Percentiles rank a stretch among this genome's conserved stretches.
phyloP scores from a whole-genome alignment of 2,888 invertebrate genomes.

The Bombyx huttoni region DNA sequence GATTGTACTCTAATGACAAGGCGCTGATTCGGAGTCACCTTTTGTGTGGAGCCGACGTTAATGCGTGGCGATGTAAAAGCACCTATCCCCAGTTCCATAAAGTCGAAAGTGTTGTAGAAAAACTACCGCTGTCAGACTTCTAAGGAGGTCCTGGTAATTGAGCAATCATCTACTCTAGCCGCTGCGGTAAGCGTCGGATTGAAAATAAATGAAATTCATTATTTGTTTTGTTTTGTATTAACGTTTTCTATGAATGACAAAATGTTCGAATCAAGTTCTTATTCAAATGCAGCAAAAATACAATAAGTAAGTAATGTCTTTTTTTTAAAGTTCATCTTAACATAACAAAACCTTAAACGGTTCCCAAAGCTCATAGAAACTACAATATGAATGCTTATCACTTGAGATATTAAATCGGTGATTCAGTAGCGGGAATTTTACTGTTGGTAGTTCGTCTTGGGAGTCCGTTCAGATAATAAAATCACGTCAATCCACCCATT shows the following conservation, averaged over 20 bases:
- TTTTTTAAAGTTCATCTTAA: too few relatives aligned
- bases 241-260: not conserved
- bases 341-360: too few relatives aligned
- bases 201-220: slow-evolving; percentile 61
- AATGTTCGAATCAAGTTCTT: not conserved
- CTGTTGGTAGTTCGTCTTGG: too few relatives aligned
- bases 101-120: slow-evolving; percentile 42
- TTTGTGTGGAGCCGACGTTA: slow-evolving; percentile 61
- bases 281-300: not conserved
- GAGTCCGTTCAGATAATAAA: too few relatives aligned
- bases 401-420: too few relatives aligned
- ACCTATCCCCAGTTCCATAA: slow-evolving; percentile 42
- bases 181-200: slow-evolving; percentile 64
- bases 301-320: not conserved
- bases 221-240: slow-evolving; percentile 46
- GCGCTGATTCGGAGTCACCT: slow-evolving; percentile 59
- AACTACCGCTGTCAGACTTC: slow-evolving; percentile 47
- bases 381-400: too few relatives aligned
- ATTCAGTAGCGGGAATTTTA: too few relatives aligned
- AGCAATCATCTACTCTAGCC: slow-evolving; percentile 70
- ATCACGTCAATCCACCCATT: too few relatives aligned
- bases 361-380: too few relatives aligned
- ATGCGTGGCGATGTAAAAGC: slow-evolving; percentile 38
- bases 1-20: slow-evolving; percentile 70
- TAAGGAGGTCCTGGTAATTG: slow-evolving; percentile 72